Conservation (phyloP, 2,888 invertebrate species). For the Rhingia campestris region DNA sequence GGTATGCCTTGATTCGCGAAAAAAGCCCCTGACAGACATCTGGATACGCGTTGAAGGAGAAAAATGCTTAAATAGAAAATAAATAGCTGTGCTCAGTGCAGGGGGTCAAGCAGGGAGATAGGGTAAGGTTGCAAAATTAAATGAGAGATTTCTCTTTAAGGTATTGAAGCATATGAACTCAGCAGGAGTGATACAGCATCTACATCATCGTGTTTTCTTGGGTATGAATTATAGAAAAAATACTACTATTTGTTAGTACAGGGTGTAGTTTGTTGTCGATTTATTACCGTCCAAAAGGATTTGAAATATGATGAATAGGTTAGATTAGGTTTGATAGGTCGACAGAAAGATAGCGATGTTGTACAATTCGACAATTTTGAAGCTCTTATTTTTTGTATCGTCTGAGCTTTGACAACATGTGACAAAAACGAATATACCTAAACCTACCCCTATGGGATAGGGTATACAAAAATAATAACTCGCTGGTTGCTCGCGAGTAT, state of each 20-base stretch:
- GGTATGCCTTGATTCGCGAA: constrained; percentile 23
- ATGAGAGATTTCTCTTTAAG: constrained; percentile 29
- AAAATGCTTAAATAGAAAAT: constrained; percentile 48
- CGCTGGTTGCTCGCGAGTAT: no score
- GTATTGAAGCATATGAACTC: constrained; percentile 13
- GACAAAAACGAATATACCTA: no score
- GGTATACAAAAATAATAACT: no score
- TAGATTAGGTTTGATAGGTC: background rate
- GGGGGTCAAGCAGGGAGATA: background rate
- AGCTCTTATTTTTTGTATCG: no score
- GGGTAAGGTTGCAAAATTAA: constrained; percentile 28
- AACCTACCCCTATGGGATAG: no score
- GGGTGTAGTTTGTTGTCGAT: background rate
- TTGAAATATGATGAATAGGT: background rate
- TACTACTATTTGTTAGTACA: no score
- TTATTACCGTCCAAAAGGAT: background rate
- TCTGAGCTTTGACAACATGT: no score
- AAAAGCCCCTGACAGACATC: constrained; percentile 41
- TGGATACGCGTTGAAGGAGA: constrained; percentile 34
- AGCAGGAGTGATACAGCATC: constrained; percentile 33
- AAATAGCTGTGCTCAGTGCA: constrained; percentile 7
- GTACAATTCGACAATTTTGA: no score
- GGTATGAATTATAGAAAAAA: background rate
- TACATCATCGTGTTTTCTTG: constrained; percentile 1
- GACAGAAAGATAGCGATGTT: background rate